Percentiles rank a stretch among this genome's conserved stretches.
Conservation (phyloP, 2,113 vertebrate genomes). For the Campylomormyrus numenius region DNA sequence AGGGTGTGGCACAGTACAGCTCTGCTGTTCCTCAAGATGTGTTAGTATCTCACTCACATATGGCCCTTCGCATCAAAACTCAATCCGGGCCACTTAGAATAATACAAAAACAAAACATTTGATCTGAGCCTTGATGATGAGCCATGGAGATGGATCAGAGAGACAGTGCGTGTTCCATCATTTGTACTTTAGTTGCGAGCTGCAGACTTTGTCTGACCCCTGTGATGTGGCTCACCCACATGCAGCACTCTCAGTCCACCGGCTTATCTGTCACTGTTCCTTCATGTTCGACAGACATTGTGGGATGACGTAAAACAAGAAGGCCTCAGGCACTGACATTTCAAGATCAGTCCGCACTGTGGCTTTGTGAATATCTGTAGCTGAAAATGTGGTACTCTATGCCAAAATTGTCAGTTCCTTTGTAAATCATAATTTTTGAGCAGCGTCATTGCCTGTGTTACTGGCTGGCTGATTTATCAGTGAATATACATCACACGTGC, state of each 20-base stretch:
- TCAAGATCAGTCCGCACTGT: slow-evolving; percentile 30
- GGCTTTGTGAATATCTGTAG: slow-evolving; percentile 33
- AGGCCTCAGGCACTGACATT: slow-evolving; percentile 32
- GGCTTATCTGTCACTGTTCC: not conserved
- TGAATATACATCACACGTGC: slow-evolving; percentile 31
- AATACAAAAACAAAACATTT: not conserved
- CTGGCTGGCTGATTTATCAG: slow-evolving; percentile 31
- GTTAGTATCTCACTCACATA: not conserved
- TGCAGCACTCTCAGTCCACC: not conserved
- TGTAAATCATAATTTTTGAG: slow-evolving; percentile 36
- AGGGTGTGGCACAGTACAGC: not conserved
- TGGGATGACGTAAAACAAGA: slow-evolving; percentile 13
- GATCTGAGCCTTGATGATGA: not conserved
- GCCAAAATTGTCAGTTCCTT: slow-evolving; percentile 20
- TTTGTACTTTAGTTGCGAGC: not conserved
- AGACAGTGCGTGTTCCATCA: not conserved
- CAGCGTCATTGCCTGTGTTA: slow-evolving; percentile 25
- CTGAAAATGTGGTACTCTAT: slow-evolving; percentile 19
- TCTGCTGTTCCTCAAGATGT: not conserved
- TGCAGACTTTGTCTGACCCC: not conserved
- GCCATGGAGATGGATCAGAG: not conserved
- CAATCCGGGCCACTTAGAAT: not conserved
- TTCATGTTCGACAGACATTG: slow-evolving; percentile 25
- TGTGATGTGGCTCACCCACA: not conserved
- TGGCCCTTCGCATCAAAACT: not conserved